phyloP scores from a whole-genome alignment of 2,113 vertebrate species.

The Archocentrus centrarchus region DNA sequence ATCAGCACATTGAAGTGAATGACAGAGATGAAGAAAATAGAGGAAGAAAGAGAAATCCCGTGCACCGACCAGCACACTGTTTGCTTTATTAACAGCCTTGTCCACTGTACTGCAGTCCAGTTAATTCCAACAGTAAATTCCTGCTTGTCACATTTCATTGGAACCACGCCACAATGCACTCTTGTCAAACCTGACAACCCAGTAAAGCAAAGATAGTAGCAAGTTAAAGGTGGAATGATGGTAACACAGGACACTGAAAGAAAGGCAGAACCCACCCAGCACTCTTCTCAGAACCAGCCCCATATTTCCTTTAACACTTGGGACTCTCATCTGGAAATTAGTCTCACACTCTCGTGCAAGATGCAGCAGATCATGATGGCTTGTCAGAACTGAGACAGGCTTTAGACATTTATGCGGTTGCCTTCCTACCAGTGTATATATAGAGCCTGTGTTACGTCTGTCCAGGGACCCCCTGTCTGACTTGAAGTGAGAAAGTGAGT shows the following conservation, averaged over 20 bases:
- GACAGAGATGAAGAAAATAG: neutral
- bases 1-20: slow-evolving; percentile 3
- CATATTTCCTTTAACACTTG: slow-evolving; percentile 12
- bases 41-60: slow-evolving; percentile 23
- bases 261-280: neutral
- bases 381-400: slow-evolving; percentile 39
- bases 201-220: slow-evolving; percentile 26
- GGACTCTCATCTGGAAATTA: slow-evolving; percentile 23
- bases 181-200: slow-evolving; percentile 36
- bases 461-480: slow-evolving; percentile 77
- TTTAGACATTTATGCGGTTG: slow-evolving; percentile 43
- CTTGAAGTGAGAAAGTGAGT: slow-evolving; percentile 60
- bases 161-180: slow-evolving; percentile 38
- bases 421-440: neutral
- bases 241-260: slow-evolving; percentile 10
- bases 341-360: slow-evolving; percentile 18
- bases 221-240: slow-evolving; percentile 6
- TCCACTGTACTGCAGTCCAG: slow-evolving; percentile 41
- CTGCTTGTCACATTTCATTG: slow-evolving; percentile 64
- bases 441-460: slow-evolving; percentile 30
- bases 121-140: slow-evolving; percentile 74
- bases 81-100: slow-evolving; percentile 63
- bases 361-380: slow-evolving; percentile 22
- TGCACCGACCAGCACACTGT: slow-evolving; percentile 25
- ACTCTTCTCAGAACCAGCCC: neutral